Evolutionary conservation across 2,888 invertebrate genomes (phyloP).

Genomic region (Drosophila aldrichi): DNA sequence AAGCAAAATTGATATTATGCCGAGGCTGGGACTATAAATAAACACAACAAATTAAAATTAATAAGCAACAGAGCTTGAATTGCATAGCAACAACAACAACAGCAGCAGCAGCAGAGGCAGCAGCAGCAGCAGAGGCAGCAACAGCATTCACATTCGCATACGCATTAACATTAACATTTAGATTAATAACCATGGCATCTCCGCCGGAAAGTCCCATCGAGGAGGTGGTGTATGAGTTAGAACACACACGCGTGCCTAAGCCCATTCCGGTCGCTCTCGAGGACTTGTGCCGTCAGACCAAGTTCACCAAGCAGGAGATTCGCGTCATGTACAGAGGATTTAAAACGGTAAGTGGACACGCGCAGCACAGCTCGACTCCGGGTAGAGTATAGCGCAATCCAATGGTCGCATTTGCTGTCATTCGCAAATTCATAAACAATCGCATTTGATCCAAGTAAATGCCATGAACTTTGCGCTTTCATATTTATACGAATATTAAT

Average conservation of each 20-base stretch:
- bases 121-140: not conserved
- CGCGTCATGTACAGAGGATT: constrained; percentile 99
- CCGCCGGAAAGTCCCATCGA: constrained; percentile 95
- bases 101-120: not conserved
- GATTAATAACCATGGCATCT: constrained; percentile 89
- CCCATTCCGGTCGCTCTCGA: constrained; percentile 94
- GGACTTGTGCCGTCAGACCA: constrained; percentile 96
- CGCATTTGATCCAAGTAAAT: not conserved
- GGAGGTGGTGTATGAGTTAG: constrained; percentile 94
- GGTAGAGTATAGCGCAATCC: not conserved
- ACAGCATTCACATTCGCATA: not conserved
- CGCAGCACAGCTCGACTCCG: not conserved
- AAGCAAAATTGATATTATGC: constrained; percentile 52
- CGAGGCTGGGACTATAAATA: constrained; percentile 27
- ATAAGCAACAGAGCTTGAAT: constrained; percentile 18
- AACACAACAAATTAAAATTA: constrained; percentile 27
- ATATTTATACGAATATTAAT: constrained; percentile 32
- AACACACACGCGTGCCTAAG: constrained; percentile 91
- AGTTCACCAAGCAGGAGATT: constrained; percentile 97
- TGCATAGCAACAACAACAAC: constrained; percentile 21
- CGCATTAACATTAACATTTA: constrained; percentile 25
- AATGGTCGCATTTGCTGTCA: not conserved
- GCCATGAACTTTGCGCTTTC: not conserved
- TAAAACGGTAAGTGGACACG: constrained; percentile 87
- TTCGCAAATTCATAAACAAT: not conserved